Evolutionary conservation across 30 jellyfish, hydroid and myxozoan genomes (phyloP).

Genomic region (Chrysaora quinquecirrha): DNA sequence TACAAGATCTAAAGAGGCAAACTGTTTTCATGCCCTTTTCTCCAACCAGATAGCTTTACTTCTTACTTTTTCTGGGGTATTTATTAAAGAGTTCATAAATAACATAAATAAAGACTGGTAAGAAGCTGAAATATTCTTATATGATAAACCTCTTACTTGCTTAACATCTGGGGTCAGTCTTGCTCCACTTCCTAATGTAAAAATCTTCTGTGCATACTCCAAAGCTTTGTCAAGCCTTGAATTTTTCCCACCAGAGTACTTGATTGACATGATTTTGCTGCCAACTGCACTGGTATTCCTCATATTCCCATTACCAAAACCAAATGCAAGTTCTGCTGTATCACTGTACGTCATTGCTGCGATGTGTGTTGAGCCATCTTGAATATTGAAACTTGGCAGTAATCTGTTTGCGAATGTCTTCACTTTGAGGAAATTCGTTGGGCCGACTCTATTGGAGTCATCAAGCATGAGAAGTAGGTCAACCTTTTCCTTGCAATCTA

Average conservation of each 20-base stretch:
- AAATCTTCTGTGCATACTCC: slow-evolving; percentile 66
- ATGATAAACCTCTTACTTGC: slow-evolving; percentile 69
- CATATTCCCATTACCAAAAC: slow-evolving; percentile 31
- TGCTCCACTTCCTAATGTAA: slow-evolving; percentile 50
- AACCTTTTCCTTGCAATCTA: slow-evolving; percentile 79
- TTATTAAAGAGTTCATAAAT: too few species aligned
- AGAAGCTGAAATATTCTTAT: too few species aligned
- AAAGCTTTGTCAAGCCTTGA: slow-evolving; percentile 91
- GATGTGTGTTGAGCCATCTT: slow-evolving; percentile 66
- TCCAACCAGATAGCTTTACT: too few species aligned
- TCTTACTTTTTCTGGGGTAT: too few species aligned
- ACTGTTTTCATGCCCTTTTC: too few species aligned
- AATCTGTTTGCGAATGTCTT: slow-evolving; percentile 69
- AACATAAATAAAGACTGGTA: too few species aligned
- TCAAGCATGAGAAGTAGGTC: slow-evolving; percentile 88
- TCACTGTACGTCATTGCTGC: slow-evolving; percentile 94
- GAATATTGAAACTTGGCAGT: slow-evolving; percentile 62
- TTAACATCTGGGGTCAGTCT: slow-evolving; percentile 42
- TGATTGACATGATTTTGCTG: slow-evolving; percentile 56
- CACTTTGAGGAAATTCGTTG: slow-evolving; percentile 69
- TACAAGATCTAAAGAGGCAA: too few species aligned
- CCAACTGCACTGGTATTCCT: slow-evolving; percentile 52
- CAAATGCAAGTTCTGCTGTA: slow-evolving; percentile 75
- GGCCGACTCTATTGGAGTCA: slow-evolving; percentile 84
- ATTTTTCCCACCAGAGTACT: slow-evolving; percentile 75